phyloP scores from a whole-genome alignment of 1,140 invertebrate species.

The Drosophila bocqueti region DNA sequence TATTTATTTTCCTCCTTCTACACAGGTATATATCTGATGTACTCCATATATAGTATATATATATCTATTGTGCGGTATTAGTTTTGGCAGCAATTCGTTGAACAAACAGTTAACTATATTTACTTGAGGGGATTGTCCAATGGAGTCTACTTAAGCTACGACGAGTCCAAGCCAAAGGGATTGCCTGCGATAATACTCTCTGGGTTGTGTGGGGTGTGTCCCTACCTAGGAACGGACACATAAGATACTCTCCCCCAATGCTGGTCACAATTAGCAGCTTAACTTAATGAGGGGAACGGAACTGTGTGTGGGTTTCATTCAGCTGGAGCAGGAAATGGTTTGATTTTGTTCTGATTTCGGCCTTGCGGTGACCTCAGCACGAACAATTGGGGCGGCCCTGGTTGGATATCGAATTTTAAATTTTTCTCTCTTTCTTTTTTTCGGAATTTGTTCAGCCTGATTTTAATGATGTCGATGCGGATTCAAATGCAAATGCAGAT shows the following conservation, averaged over 20 bases:
- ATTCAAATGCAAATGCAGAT: constrained; percentile 13
- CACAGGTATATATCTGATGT: not conserved
- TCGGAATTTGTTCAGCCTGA: constrained; percentile 19
- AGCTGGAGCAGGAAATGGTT: constrained; percentile 8
- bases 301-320: not conserved
- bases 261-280: constrained; percentile 33
- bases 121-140: constrained; percentile 29
- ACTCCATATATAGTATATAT: not conserved
- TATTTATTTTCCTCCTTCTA: constrained; percentile 24
- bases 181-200: constrained; percentile 10
- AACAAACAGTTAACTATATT: constrained; percentile 38
- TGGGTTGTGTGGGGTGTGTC: too few species aligned
- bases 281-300: constrained; percentile 21
- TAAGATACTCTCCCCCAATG: not conserved
- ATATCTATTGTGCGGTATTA: constrained; percentile 17
- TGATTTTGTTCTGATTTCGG: constrained; percentile 32
- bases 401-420: constrained; percentile 8
- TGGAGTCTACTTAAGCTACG: constrained; percentile 7
- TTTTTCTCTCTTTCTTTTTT: not conserved
- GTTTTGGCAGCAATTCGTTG: constrained; percentile 47
- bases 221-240: constrained; percentile 11
- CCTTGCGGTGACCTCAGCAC: constrained; percentile 45
- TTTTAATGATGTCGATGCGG: constrained; percentile 36
- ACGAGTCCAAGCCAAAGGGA: not conserved
- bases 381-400: constrained; percentile 18